phyloP scores from a whole-genome alignment of 2,888 invertebrate genomes.

The Sesamia inferens region DNA sequence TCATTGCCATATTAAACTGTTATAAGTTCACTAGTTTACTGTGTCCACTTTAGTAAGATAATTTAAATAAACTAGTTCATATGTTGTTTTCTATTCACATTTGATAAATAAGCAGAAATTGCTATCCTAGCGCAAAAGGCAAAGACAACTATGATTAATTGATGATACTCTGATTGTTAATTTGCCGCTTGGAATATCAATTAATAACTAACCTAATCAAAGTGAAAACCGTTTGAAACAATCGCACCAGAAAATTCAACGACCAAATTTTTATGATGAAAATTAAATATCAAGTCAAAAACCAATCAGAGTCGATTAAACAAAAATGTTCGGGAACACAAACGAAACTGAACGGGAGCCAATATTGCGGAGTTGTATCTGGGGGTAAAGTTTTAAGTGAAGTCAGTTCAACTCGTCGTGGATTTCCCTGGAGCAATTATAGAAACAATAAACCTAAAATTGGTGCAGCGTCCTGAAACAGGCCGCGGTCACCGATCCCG shows the following conservation, averaged over 20 bases:
- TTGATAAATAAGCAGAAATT: neutral
- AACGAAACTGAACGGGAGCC: slow-evolving; percentile 65
- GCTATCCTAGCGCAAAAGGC: neutral
- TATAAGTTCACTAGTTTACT: neutral
- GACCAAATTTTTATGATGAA: slow-evolving; percentile 39
- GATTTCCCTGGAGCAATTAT: slow-evolving; percentile 86
- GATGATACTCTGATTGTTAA: slow-evolving; percentile 1
- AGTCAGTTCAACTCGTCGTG: slow-evolving; percentile 72
- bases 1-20: neutral
- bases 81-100: neutral
- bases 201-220: slow-evolving; percentile 18
- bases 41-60: neutral
- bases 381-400: slow-evolving; percentile 75
- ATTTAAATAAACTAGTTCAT: neutral
- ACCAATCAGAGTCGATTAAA: slow-evolving; percentile 62
- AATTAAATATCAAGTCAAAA: slow-evolving; percentile 57
- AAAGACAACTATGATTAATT: neutral
- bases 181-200: slow-evolving; percentile 22
- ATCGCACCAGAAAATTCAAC: slow-evolving; percentile 33
- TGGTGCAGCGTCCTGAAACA: slow-evolving; percentile 80
- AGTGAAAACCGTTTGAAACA: slow-evolving; percentile 18
- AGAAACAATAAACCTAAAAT: slow-evolving; percentile 89
- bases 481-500: slow-evolving; percentile 83
- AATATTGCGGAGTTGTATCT: slow-evolving; percentile 68
- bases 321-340: slow-evolving; percentile 57